Conservation (phyloP, 2,113 vertebrate genomes). For the Nesoenas mayeri region DNA sequence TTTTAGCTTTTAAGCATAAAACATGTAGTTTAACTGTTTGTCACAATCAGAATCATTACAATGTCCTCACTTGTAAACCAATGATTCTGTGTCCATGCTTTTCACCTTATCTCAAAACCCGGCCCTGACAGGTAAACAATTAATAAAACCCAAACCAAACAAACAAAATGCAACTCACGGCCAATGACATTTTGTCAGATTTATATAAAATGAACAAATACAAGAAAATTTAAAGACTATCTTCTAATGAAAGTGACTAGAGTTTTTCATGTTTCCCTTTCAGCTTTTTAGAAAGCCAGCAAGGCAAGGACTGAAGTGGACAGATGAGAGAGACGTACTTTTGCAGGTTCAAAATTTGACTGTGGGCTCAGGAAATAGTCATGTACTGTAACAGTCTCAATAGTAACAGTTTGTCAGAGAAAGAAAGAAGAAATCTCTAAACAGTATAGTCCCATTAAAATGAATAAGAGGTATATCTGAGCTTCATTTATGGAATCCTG, state of each 20-base stretch:
- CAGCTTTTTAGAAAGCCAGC: neutral
- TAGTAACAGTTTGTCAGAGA: neutral
- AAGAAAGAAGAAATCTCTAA: neutral
- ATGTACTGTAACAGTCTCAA: neutral
- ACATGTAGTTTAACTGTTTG: neutral
- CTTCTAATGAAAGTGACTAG: neutral
- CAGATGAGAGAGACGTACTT: neutral
- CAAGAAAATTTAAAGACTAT: neutral
- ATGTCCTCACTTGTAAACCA: neutral
- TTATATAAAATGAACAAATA: neutral
- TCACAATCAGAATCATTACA: neutral
- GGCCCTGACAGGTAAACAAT: neutral
- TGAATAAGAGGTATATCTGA: neutral
- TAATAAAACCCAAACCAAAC: neutral
- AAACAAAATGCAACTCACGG: neutral
- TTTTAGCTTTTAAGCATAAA: neutral
- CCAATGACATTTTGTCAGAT: neutral
- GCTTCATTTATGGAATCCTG: neutral
- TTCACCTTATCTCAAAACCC: neutral
- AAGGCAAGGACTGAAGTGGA: neutral
- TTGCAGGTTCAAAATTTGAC: neutral
- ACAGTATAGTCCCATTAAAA: neutral
- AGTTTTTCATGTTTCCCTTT: neutral
- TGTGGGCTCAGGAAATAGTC: neutral
- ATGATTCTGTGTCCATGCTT: neutral